Evolutionary conservation across 2,888 invertebrate species (phyloP).

Genomic region (Caenorhabditis doughertyi): DNA sequence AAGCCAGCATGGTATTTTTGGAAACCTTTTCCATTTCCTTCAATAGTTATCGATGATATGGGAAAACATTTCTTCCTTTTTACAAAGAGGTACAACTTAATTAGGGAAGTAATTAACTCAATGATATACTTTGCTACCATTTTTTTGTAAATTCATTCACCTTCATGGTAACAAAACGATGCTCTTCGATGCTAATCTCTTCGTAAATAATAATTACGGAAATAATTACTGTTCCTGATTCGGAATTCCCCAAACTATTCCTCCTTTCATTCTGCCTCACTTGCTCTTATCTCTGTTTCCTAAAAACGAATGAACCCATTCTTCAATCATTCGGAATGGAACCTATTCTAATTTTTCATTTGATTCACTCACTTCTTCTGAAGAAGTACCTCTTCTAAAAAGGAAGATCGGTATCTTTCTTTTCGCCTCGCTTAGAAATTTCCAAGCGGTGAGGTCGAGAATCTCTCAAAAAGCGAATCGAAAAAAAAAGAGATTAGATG

Average conservation of each 20-base stretch:
- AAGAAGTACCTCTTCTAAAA: too few species aligned
- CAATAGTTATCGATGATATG: too few species aligned
- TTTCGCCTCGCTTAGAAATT: slow-evolving; percentile 29
- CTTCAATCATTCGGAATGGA: slow-evolving; percentile 49
- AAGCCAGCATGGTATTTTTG: too few species aligned
- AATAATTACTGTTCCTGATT: neutral
- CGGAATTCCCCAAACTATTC: neutral
- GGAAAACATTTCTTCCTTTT: too few species aligned
- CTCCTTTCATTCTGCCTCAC: neutral
- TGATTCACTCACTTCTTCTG: slow-evolving; percentile 26
- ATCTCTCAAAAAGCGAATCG: slow-evolving; percentile 37
- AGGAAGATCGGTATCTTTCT: slow-evolving; percentile 49
- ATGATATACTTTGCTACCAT: neutral
- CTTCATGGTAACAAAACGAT: neutral
- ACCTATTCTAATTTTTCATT: slow-evolving; percentile 32
- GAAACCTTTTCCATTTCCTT: too few species aligned
- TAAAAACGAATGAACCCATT: slow-evolving; percentile 19
- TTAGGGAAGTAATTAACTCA: neutral
- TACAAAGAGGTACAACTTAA: too few species aligned
- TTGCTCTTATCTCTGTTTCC: neutral
- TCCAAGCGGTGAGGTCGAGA: slow-evolving; percentile 61
- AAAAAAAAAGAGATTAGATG: slow-evolving; percentile 40
- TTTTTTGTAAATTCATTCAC: neutral
- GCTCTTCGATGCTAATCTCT: neutral
- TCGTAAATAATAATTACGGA: neutral